Base-by-base conservation (phyloP, 2,888 invertebrate species). In the Erannis defoliaria region DNA sequence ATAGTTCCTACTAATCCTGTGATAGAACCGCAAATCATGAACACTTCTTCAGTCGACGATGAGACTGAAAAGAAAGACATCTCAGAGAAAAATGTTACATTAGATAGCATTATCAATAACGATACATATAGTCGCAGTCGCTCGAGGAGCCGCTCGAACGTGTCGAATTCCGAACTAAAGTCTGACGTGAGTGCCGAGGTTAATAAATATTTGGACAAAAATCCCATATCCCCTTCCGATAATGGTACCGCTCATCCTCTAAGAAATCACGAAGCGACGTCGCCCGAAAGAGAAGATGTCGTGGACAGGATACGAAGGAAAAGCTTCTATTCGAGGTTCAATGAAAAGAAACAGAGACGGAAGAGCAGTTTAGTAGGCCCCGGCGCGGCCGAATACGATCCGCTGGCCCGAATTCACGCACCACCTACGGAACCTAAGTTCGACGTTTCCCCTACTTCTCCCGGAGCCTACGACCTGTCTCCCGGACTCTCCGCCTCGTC, bases 281-380 rank as follows among this genome's bases (percentile, higher is more conserved):
- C 90, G 10, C 92, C 93, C 10, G 93, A 95, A 64, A 88, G 87
- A 66, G 97, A 97, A 78, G 97, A 97, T 62, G 95, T 98, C 40
- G 96, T 96, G 53, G 98, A 98, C 78, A 94, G 98, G 75, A 98
- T 98, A 75, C 94, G 97, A 72, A 94, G 98, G 31, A 97, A 97
- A 83, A 98, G 98, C 83, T 98, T 97, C 88, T 98, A 97, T 81
- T 95, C 96, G 12, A 94, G 98, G 71, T 98, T 98, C 82, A 98
- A 98, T 81, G 97, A 97, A 78, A 95, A 96, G 81, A 96, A 96
- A 75, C 94, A 94, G 68, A 93, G 95, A 62, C 93, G 96, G 67
- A 96, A 95, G 76, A 95, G 95, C 74, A 95, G 94, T 72, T 88
- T 96, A 68, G 95, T 95, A 9, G 95, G 95, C 16, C 94, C 95